Base-by-base conservation (phyloP, 2,888 invertebrate genomes). In the Microdon myrmicae region DNA sequence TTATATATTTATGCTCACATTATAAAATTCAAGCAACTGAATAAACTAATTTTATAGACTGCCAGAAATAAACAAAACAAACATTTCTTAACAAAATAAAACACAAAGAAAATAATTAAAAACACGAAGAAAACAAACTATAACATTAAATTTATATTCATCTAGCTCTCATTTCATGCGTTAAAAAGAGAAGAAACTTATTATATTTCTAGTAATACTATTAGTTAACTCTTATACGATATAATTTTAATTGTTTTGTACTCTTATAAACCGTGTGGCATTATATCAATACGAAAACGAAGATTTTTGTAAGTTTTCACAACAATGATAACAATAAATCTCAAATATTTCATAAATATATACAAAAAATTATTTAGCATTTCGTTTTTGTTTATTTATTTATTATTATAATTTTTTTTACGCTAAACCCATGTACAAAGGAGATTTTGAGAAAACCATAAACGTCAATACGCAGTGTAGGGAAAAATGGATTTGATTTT, bases 251-350 rank as follows among this genome's bases (percentile, higher is more conserved):
- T 8, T 43, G 29, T 45, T 56, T 51, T 60, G 13, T 55, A 60
- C 55, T 49, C 45, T 56, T 26, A 35, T 7, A 22, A 35, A 26
- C 44, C 7, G 16, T 29, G 29, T 38, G 39, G 39, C 25, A 32
- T 28, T 38, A 43, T 51, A 4, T 13, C 17, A 20, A n/a, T 34
- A 38, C 17, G 25, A 32, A 38, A 22, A 39, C 5, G 23, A 56
- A 48, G 41, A 26, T 58, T 64, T 55, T 64, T 64, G 51, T 64
- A 58, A 47, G 58, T 64, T 64, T 58, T 64, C 64, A 64, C 32
- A 47, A 58, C 37, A 64, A 58, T 32, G 13, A 53, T 51, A 41
- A 56, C 43, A 56, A 47, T 54, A 47, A 64, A 61, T 10, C 13
- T 47, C n/a, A n/a, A n/a, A n/a, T n/a, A n/a, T n/a, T n/a, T n/a